Percentiles rank a stretch among this genome's conserved stretches.
Evolutionary conservation across 2,113 vertebrate species (phyloP).

Genomic region (Apteryx mantelli): DNA sequence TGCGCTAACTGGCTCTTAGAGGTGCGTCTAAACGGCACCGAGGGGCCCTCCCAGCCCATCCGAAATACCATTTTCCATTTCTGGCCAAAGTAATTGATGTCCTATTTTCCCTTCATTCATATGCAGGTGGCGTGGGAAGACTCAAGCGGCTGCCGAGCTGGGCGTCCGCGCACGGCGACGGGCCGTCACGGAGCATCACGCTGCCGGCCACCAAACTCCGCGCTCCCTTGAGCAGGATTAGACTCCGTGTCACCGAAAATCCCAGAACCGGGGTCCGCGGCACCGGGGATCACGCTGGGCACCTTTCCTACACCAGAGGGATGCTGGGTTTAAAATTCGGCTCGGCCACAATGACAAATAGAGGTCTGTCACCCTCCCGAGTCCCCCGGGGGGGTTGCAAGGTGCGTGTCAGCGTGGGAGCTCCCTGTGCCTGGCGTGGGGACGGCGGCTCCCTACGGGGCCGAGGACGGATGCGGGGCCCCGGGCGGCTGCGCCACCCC

Average conservation of each 20-base stretch:
- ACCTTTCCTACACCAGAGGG: rapidly evolving
- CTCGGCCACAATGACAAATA: not conserved
- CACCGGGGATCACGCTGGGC: rapidly evolving
- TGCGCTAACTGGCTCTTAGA: not conserved
- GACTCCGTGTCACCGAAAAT: not conserved
- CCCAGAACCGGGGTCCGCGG: rapidly evolving
- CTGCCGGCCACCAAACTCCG: rapidly evolving
- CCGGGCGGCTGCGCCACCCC: too few species aligned
- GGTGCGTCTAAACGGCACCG: not conserved
- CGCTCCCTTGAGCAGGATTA: not conserved
- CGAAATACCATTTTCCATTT: not conserved
- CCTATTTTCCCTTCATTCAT: constrained; percentile 32
- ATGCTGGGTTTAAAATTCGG: not conserved
- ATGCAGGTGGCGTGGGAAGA: not conserved
- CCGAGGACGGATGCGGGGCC: too few species aligned
- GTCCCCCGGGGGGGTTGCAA: not conserved
- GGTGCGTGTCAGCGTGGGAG: rapidly evolving
- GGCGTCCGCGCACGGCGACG: rapidly evolving
- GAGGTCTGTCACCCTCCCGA: not conserved
- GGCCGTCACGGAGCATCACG: rapidly evolving
- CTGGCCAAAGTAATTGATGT: not conserved
- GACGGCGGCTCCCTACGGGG: not conserved
- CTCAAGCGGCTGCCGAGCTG: rapidly evolving
- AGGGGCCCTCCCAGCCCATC: not conserved
- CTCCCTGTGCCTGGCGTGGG: rapidly evolving